Evolutionary conservation across 2,888 invertebrate genomes (phyloP).

Genomic region (Dryobota labecula): DNA sequence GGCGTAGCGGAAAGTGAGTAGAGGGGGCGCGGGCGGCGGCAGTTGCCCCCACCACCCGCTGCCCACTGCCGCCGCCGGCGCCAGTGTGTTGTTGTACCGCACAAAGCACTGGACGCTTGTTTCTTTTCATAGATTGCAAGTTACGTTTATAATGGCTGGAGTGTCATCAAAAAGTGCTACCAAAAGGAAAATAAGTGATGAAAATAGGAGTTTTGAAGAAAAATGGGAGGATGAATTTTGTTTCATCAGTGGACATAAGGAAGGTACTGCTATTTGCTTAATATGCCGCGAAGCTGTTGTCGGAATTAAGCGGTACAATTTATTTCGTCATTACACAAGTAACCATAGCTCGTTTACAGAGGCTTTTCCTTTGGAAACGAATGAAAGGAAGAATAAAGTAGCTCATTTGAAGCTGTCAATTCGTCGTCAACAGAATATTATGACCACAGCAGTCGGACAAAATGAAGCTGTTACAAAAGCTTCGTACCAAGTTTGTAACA

Average conservation of each 20-base stretch:
- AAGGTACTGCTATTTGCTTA: conserved; percentile 7
- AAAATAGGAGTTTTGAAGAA: conserved; percentile 1
- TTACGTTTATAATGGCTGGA: not conserved
- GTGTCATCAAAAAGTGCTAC: not conserved
- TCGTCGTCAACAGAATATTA: conserved; percentile 1
- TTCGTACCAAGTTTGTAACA: too few relatives aligned
- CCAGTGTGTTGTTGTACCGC: not conserved
- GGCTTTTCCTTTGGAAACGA: not conserved
- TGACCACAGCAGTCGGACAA: conserved; percentile 3
- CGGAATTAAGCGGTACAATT: conserved; percentile 8
- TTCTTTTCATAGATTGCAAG: not conserved
- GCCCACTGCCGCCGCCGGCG: too few relatives aligned
- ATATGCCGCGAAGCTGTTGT: not conserved
- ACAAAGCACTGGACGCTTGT: not conserved
- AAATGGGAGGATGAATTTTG: not conserved
- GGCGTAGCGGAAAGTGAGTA: too few relatives aligned
- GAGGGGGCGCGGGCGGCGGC: too few relatives aligned
- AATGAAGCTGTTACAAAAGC: conserved; percentile 7
- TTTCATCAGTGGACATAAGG: not conserved
- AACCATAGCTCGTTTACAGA: not conserved
- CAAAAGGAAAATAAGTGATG: not conserved
- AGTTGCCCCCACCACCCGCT: too few relatives aligned
- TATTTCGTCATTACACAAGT: conserved; percentile 7
- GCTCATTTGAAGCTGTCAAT: not conserved
- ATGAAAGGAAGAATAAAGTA: conserved; percentile 7